Conservation (phyloP, 2,113 vertebrate genomes). For the Chitala chitala region DNA sequence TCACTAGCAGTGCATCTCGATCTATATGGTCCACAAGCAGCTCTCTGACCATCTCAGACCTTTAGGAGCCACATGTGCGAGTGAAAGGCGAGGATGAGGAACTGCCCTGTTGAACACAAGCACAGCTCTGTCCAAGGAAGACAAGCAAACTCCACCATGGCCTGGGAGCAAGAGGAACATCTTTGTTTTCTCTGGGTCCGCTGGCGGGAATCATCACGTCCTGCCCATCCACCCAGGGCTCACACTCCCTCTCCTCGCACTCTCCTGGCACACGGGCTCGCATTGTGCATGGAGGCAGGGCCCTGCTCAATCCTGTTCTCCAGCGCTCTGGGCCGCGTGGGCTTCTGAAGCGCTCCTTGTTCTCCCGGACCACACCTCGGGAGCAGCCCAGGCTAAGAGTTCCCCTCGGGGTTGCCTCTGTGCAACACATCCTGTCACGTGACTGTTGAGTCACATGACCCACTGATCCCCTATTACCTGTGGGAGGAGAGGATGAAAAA, state of each 20-base stretch:
- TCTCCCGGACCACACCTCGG: not conserved
- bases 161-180: slow-evolving; percentile 51
- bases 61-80: too few relatives aligned
- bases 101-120: not conserved
- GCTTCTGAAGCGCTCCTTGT: slow-evolving; percentile 15
- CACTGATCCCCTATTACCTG: not conserved
- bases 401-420: not conserved
- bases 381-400: not conserved
- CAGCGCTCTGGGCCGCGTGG: not conserved
- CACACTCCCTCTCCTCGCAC: slow-evolving; percentile 16
- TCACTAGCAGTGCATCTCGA: too few relatives aligned
- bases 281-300: slow-evolving; percentile 9
- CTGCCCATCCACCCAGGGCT: slow-evolving; percentile 41
- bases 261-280: slow-evolving; percentile 5
- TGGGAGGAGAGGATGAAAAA: not conserved
- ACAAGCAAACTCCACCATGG: slow-evolving; percentile 37
- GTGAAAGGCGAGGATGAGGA: not conserved
- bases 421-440: slow-evolving; percentile 15
- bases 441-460: not conserved
- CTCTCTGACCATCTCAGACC: too few relatives aligned
- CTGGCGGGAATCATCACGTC: slow-evolving; percentile 35
- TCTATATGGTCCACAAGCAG: too few relatives aligned
- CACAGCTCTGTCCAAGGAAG: slow-evolving; percentile 37
- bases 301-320: not conserved
- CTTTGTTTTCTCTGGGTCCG: slow-evolving; percentile 39